Conservation (phyloP, 2,113 vertebrate genomes). For the Amphiprion ocellaris region DNA sequence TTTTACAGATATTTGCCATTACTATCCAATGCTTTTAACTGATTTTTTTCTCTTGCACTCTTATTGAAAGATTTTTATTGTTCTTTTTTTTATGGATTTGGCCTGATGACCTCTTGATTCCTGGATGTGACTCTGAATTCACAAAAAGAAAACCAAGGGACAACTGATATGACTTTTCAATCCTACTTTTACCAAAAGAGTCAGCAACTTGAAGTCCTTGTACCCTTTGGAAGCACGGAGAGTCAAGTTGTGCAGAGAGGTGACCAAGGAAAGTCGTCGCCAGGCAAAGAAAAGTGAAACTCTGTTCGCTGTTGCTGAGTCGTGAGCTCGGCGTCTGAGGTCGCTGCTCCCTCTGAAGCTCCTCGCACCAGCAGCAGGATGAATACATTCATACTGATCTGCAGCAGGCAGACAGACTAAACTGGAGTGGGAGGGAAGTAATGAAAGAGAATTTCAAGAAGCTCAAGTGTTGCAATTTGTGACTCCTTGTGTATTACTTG, state of each 20-base stretch:
- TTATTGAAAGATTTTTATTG: no score
- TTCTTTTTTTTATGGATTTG: no score
- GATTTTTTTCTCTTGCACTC: no score
- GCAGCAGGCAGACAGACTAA: neutral
- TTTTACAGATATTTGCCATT: no score
- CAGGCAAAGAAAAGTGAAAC: neutral
- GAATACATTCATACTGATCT: slow-evolving; percentile 38
- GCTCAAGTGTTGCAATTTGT: slow-evolving; percentile 20
- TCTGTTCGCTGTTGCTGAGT: neutral
- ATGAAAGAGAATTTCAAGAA: slow-evolving; percentile 1
- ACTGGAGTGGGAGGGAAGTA: slow-evolving; percentile 2
- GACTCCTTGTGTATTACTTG: neutral
- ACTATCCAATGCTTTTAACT: no score
- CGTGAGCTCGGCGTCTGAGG: slow-evolving; percentile 27
- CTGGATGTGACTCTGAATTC: no score
- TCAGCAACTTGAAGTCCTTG: neutral
- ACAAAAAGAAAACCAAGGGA: no score
- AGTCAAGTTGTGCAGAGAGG: neutral
- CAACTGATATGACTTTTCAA: neutral
- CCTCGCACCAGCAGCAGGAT: slow-evolving; percentile 13
- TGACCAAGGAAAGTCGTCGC: neutral
- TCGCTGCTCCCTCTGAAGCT: slow-evolving; percentile 16
- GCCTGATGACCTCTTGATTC: no score
- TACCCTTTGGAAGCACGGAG: neutral
- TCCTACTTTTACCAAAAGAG: no score